Conservation (phyloP, 2,888 invertebrate species). For the Lasioglossum vierecki region DNA sequence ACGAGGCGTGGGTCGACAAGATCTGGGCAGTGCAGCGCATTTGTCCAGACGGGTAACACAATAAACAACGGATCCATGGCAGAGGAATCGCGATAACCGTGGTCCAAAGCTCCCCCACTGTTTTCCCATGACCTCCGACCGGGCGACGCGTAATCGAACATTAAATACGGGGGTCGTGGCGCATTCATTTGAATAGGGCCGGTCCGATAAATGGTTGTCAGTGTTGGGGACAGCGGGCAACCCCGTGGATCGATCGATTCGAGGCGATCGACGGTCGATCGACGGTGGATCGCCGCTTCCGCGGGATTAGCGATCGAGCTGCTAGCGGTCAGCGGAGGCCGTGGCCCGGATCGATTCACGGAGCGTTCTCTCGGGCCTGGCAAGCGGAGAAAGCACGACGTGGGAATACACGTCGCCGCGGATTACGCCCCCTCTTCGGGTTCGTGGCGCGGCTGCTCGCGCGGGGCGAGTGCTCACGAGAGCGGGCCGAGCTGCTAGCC, state of each 20-base stretch:
- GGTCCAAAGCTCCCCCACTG: conserved; percentile 24
- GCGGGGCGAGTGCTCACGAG: conserved; percentile 30
- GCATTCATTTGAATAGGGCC: neutral
- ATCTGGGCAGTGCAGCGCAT: neutral
- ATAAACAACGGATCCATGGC: neutral
- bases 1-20: neutral
- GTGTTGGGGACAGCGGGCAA: conserved; percentile 28
- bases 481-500: conserved; percentile 31
- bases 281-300: conserved; percentile 32
- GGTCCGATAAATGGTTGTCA: neutral
- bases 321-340: conserved; percentile 50
- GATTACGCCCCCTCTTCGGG: conserved; percentile 78
- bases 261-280: conserved; percentile 33
- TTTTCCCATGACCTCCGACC: conserved; percentile 49
- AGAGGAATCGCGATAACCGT: neutral
- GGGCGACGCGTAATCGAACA: conserved; percentile 29
- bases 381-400: conserved; percentile 74
- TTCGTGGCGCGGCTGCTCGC: conserved; percentile 30
- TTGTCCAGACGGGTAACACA: neutral
- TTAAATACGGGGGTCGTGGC: conserved; percentile 22
- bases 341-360: conserved; percentile 53
- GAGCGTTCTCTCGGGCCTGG: conserved; percentile 55
- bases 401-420: conserved; percentile 80
- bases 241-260: conserved; percentile 35
- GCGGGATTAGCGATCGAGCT: conserved; percentile 60